Base-by-base conservation (phyloP, 2,888 invertebrate genomes). In the Tupiocoris notatus region DNA sequence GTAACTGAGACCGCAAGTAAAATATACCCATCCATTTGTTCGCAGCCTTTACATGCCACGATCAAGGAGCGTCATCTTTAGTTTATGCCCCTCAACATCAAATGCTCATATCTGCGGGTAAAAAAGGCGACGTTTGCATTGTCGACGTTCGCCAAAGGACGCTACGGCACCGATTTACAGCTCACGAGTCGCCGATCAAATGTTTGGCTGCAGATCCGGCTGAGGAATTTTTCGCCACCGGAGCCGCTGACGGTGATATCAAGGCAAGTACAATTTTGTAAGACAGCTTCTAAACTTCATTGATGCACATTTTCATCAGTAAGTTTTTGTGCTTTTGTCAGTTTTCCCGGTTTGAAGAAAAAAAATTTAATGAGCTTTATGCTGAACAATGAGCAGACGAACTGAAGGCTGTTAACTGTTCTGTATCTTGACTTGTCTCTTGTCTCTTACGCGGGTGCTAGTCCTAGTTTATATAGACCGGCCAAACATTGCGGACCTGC, bases 161-260 rank as follows among this genome's bases (percentile, higher is more conserved):
- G 77, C 88, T 96, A 75, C 88, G 95, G 0, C 94, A 95, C 84
- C 89, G 93, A 82, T 93, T 91, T 83, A 89, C 89, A 84, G 98
- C 97, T 78, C 97, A 98, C 84, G 96, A 97, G 83, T 92, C 92
- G 80, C 91, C 96, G 77, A 93, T 99, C 82, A 96, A 96, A 86
- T 96, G 96, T 84, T 88, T 99, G 81, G 93, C 96, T 67, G 89
- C 98, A 65, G 95, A 99, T 86, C 95, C 96, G 0, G 89, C 92
- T 77, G 97, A 98, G 86, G 97, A 98, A 85, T 92, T 94, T 86
- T 98, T 98, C 86, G 96, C 95, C 20, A 95, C 98, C 67, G 99
- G 98, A 17, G 92, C 94, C 67, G 94, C 94, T 20, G 95, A 95
- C 85, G 95, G 95, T 7, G 95, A 95, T 83, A 94, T 95, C 82